Percentiles rank a stretch among this genome's conserved stretches.
Evolutionary conservation across 2,888 invertebrate species (phyloP).

Genomic region (Leptogaster cylindrica): DNA sequence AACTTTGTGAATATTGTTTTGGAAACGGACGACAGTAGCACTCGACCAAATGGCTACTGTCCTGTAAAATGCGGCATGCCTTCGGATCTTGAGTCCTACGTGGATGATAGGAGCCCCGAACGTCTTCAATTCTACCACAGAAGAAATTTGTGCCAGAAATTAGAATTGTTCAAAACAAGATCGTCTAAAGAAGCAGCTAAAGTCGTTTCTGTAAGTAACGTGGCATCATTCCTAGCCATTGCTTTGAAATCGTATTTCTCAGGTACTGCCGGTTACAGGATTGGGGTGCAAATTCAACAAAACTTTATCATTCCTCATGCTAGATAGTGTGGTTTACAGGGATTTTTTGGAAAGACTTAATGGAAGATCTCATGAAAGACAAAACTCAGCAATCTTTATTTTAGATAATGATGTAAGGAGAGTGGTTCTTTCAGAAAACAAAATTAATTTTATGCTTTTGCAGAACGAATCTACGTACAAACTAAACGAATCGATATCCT

Average conservation of each 20-base stretch:
- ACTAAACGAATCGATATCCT: not conserved
- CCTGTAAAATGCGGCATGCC: too few relatives aligned
- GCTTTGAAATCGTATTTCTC: not conserved
- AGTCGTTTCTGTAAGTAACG: not conserved
- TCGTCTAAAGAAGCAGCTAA: not conserved
- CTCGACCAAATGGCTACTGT: too few relatives aligned
- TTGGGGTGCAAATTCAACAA: conserved; percentile 66
- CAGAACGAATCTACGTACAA: not conserved
- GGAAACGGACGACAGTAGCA: too few relatives aligned
- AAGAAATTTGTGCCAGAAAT: not conserved
- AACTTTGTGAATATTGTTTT: too few relatives aligned
- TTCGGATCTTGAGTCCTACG: not conserved
- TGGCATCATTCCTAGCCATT: not conserved
- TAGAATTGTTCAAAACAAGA: not conserved
- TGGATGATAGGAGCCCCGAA: not conserved
- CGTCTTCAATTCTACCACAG: not conserved
- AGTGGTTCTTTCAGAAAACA: not conserved
- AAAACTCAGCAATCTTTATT: not conserved
- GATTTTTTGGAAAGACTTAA: conserved; percentile 64
- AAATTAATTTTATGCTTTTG: too few relatives aligned
- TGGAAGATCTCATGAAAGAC: conserved; percentile 55
- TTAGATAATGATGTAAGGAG: conserved; percentile 1
- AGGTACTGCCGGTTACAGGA: conserved; percentile 58
- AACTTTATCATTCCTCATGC: conserved; percentile 70
- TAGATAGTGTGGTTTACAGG: conserved; percentile 75